These are phyloP conservation scores for Acronicta psi DNA, from an alignment of 2,888 invertebrate genomes.

Conservation along the genomic window DNA sequence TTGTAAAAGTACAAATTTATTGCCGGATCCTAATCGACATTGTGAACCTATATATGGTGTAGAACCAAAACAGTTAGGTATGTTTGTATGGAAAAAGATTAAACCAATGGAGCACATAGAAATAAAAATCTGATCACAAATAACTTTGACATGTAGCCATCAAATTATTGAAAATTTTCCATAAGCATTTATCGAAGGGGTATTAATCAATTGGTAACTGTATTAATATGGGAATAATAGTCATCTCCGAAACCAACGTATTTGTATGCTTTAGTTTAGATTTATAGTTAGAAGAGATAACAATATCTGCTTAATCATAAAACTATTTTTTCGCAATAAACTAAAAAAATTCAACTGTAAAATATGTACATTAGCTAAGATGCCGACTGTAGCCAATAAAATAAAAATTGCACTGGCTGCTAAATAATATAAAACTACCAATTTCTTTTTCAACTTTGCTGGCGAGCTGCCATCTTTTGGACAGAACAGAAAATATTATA, in stretches of 20 bases:
- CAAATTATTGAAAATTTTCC: no score
- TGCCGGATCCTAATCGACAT: conserved; percentile 1
- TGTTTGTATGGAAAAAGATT: background rate
- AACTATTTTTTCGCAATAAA: background rate
- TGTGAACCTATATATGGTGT: conserved; percentile 12
- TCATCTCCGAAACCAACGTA: no score
- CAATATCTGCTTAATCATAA: background rate
- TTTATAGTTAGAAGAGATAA: background rate
- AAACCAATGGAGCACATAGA: no score
- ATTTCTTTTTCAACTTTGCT: conserved; percentile 31
- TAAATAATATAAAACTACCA: conserved; percentile 16
- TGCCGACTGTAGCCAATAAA: conserved; percentile 1
- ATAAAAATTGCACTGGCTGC: conserved; percentile 11
- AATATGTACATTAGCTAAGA: conserved; percentile 18
- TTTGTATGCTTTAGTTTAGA: no score
- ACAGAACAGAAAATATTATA: conserved; percentile 15
- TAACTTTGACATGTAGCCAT: no score
- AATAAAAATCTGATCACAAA: no score
- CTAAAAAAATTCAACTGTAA: conserved; percentile 13
- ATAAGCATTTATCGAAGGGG: no score
- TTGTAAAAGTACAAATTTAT: conserved; percentile 12
- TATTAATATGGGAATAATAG: no score
- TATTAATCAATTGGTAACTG: no score
- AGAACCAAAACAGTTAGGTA: background rate
- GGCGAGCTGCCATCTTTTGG: conserved; percentile 25